A percentile compares a stretch with the other conserved stretches of the same genome.
These are phyloP conservation scores for Lasioglossum figueresi DNA, from an alignment of 2,888 invertebrate genomes.

Conservation along the genomic window DNA sequence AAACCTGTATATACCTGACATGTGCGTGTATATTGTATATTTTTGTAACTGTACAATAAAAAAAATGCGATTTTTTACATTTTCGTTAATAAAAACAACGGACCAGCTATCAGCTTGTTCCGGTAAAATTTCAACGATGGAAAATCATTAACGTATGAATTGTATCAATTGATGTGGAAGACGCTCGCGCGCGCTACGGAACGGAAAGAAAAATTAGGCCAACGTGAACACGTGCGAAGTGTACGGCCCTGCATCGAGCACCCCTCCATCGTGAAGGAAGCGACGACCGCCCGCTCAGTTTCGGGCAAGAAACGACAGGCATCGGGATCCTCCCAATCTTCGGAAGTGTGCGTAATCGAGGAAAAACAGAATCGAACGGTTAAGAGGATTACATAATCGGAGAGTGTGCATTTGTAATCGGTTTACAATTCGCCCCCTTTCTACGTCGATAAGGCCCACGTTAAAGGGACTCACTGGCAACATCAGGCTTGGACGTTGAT, in stretches of 20 bases:
- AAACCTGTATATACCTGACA: background rate
- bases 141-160: background rate
- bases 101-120: background rate
- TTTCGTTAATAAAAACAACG: slow-evolving; percentile 2
- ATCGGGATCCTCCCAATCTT: slow-evolving; percentile 71
- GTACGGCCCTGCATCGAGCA: slow-evolving; percentile 75
- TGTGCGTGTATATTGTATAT: slow-evolving; percentile 17
- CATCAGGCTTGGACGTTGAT: slow-evolving; percentile 56
- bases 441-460: slow-evolving; percentile 55
- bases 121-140: background rate
- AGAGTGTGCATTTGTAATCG: slow-evolving; percentile 38
- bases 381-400: slow-evolving; percentile 66
- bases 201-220: slow-evolving; percentile 14
- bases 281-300: slow-evolving; percentile 77
- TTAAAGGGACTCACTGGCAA: slow-evolving; percentile 68
- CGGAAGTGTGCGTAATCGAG: slow-evolving; percentile 45
- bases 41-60: slow-evolving; percentile 47
- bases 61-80: slow-evolving; percentile 16
- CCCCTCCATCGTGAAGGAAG: slow-evolving; percentile 77
- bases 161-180: background rate
- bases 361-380: slow-evolving; percentile 50
- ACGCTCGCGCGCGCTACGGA: background rate
- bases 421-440: slow-evolving; percentile 37
- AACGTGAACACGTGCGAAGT: slow-evolving; percentile 23
- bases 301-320: slow-evolving; percentile 77